A percentile compares a stretch with the other conserved stretches of the same genome.
Conservation (phyloP, 2,797 vertebrate genomes). For the Bradypodion ventrale region DNA sequence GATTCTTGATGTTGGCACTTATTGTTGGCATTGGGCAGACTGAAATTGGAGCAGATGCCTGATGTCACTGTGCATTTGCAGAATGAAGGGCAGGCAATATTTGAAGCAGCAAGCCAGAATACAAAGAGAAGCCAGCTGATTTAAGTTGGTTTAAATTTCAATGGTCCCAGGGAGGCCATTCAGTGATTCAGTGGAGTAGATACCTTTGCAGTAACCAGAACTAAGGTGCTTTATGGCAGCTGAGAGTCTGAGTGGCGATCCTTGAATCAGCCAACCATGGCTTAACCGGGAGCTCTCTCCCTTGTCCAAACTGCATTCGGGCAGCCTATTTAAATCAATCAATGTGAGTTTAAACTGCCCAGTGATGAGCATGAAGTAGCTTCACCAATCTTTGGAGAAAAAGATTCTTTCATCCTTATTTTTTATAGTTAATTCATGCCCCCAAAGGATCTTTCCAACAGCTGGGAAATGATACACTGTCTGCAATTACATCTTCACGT, state of each 20-base stretch:
- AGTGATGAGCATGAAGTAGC: conserved; percentile 61
- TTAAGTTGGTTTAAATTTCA: conserved; percentile 8
- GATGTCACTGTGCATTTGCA: not conserved
- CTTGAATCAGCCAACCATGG: not conserved
- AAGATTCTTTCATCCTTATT: conserved; percentile 74
- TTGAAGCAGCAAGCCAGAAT: not conserved
- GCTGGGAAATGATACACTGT: conserved; percentile 75
- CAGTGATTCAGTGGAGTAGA: not conserved
- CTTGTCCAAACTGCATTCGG: not conserved
- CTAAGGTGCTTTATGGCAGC: not conserved
- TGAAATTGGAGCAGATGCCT: not conserved
- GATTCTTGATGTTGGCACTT: not conserved
- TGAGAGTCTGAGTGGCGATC: not conserved
- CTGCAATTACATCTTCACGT: conserved; percentile 72
- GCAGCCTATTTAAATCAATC: conserved; percentile 29
- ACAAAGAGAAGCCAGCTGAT: not conserved
- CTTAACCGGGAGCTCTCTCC: not conserved
- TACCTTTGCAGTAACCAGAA: not conserved
- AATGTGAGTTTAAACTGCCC: conserved; percentile 40
- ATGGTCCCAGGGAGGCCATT: not conserved
- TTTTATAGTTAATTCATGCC: conserved; percentile 79
- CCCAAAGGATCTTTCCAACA: conserved; percentile 73
- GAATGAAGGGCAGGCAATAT: not conserved
- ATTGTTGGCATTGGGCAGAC: not conserved
- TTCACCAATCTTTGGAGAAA: conserved; percentile 70